Evolutionary conservation across 1,140 invertebrate species (phyloP).

Genomic region (Bombus turneri): DNA sequence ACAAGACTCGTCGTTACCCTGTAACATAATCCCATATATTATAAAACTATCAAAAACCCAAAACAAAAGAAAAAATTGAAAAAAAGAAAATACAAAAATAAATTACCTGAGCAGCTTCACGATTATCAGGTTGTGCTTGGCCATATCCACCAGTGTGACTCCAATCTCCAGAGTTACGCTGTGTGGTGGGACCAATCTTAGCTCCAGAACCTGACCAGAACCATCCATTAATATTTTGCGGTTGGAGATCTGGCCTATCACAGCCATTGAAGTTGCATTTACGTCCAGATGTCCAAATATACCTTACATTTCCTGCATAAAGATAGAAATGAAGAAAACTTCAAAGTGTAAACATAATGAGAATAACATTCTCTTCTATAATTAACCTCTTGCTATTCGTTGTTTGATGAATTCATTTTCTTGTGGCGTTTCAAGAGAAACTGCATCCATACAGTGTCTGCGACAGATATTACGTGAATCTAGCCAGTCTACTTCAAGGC

Average conservation of each 20-base stretch:
- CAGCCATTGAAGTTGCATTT: conserved; percentile 97
- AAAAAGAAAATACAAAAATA: not conserved
- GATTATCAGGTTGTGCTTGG: conserved; percentile 93
- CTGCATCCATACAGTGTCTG: conserved; percentile 96
- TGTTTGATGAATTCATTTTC: conserved; percentile 96
- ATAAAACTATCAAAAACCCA: not conserved
- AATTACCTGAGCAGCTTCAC: conserved; percentile 92
- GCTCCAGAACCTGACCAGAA: conserved; percentile 96
- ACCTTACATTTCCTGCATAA: conserved; percentile 84
- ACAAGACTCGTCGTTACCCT: conserved; percentile 95
- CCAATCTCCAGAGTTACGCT: conserved; percentile 94
- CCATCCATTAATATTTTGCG: conserved; percentile 94
- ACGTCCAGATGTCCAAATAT: conserved; percentile 95
- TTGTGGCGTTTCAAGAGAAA: conserved; percentile 93
- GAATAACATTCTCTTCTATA: not conserved
- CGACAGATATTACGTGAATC: conserved; percentile 95
- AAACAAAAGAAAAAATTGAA: not conserved
- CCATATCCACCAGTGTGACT: conserved; percentile 92
- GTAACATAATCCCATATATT: conserved; percentile 58
- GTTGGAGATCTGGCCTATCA: conserved; percentile 92
- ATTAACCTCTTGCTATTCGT: conserved; percentile 86
- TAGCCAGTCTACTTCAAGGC: conserved; percentile 94
- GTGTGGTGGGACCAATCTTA: conserved; percentile 93
- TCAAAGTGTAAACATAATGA: not conserved
- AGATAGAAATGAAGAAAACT: not conserved